phyloP scores from a whole-genome alignment of 2,888 invertebrate species.

The Plebejus anna region DNA sequence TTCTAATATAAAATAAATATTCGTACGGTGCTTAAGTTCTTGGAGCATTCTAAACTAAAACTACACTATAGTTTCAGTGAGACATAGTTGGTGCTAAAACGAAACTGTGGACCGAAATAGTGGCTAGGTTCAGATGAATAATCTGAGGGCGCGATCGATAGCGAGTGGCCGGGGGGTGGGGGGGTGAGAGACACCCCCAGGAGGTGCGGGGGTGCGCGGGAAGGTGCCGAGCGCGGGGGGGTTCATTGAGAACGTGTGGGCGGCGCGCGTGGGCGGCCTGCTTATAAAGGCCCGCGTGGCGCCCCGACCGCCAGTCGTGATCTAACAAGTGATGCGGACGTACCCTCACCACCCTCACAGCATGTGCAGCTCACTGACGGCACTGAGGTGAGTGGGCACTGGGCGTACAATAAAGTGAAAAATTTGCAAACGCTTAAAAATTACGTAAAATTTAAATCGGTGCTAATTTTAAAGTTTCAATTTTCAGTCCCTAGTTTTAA shows the following conservation, averaged over 20 bases:
- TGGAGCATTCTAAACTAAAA: neutral
- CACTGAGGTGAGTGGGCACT: constrained; percentile 60
- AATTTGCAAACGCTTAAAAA: constrained; percentile 2
- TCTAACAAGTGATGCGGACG: constrained; percentile 52
- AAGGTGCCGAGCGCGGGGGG: constrained; percentile 43
- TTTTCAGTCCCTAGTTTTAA: neutral
- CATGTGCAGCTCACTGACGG: constrained; percentile 63
- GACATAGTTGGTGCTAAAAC: constrained; percentile 28
- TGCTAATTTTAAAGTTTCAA: neutral
- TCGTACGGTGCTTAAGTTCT: too few species aligned
- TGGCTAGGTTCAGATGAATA: constrained; percentile 68
- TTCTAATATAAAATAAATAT: neutral
- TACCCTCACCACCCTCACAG: constrained; percentile 51
- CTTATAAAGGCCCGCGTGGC: constrained; percentile 66
- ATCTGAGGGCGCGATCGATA: constrained; percentile 75
- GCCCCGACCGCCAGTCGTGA: constrained; percentile 66
- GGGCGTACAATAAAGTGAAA: constrained; percentile 26
- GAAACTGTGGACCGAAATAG: constrained; percentile 43
- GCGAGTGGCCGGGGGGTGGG: constrained; percentile 48
- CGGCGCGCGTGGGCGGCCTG: constrained; percentile 75
- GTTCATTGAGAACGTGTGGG: constrained; percentile 87
- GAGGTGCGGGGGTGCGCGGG: constrained; percentile 41
- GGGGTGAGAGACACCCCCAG: constrained; percentile 38
- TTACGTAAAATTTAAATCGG: neutral
- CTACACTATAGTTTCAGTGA: neutral